phyloP scores from a whole-genome alignment of 2,888 invertebrate species.

The Himalopsyche tibetana region DNA sequence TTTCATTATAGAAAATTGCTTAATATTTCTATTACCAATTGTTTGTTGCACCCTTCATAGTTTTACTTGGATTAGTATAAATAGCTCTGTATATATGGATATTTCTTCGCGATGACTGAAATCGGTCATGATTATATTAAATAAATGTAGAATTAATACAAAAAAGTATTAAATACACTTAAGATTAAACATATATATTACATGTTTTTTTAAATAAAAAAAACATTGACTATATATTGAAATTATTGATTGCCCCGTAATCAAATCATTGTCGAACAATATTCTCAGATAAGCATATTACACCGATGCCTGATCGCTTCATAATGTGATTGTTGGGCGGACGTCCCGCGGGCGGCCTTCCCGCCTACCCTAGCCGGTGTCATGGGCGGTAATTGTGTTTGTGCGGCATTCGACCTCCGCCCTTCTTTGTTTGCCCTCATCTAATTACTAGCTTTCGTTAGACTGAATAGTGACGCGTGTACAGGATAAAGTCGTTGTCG shows the following conservation, averaged over 20 bases:
- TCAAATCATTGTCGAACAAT: conserved; percentile 10
- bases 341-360: conserved; percentile 15
- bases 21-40: no score
- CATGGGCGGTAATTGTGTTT: conserved; percentile 54
- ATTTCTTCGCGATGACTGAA: no score
- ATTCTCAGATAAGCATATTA: conserved; percentile 45
- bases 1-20: no score
- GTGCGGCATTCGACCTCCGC: conserved; percentile 56
- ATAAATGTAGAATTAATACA: no score
- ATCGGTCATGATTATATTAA: no score
- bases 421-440: conserved; percentile 59
- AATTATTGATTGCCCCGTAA: neutral
- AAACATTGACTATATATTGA: neutral
- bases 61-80: no score
- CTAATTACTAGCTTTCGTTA: conserved; percentile 57
- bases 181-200: no score
- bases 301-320: conserved; percentile 57
- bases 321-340: conserved; percentile 60
- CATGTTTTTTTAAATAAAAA: neutral
- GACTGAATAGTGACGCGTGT: conserved; percentile 20
- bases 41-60: no score
- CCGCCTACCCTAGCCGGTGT: conserved; percentile 32
- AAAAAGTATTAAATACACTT: no score
- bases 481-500: neutral
- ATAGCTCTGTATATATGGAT: no score